These are phyloP conservation scores for Pygoscelis adeliae DNA, from an alignment of 2,113 vertebrate genomes.

Conservation along the genomic window DNA sequence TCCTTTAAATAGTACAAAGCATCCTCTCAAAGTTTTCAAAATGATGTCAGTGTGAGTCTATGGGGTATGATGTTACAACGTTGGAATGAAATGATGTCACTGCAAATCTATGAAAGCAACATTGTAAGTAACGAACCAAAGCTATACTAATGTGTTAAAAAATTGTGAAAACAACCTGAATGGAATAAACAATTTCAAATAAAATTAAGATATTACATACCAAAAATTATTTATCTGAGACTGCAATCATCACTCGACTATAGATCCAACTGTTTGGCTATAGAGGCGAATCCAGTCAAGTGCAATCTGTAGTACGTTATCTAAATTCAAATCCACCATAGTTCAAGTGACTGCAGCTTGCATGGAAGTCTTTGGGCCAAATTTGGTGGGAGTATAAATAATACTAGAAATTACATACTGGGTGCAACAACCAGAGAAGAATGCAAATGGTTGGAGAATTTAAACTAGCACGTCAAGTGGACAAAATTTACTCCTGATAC, in stretches of 20 bases:
- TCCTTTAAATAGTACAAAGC: conserved; percentile 40
- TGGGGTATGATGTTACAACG: not conserved
- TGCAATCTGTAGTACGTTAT: not conserved
- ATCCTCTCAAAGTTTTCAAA: conserved; percentile 38
- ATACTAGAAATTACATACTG: not conserved
- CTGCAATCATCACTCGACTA: not conserved
- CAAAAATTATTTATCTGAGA: not conserved
- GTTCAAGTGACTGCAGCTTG: not conserved
- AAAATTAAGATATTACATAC: not conserved
- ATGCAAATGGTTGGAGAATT: not conserved
- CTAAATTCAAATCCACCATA: not conserved
- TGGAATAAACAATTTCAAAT: not conserved
- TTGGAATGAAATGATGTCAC: conserved; percentile 56
- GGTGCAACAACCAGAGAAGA: not conserved
- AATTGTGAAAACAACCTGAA: not conserved
- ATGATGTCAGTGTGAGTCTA: conserved; percentile 7
- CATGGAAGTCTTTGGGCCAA: not conserved
- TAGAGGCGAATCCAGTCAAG: not conserved
- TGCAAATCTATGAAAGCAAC: conserved; percentile 25
- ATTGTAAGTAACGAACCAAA: not conserved
- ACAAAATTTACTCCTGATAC: not conserved
- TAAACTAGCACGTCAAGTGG: not conserved
- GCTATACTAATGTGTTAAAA: not conserved
- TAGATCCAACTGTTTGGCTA: not conserved
- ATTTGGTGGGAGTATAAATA: not conserved